phyloP scores from a whole-genome alignment of 2,797 vertebrate genomes.

The Aplochiton taeniatus region DNA sequence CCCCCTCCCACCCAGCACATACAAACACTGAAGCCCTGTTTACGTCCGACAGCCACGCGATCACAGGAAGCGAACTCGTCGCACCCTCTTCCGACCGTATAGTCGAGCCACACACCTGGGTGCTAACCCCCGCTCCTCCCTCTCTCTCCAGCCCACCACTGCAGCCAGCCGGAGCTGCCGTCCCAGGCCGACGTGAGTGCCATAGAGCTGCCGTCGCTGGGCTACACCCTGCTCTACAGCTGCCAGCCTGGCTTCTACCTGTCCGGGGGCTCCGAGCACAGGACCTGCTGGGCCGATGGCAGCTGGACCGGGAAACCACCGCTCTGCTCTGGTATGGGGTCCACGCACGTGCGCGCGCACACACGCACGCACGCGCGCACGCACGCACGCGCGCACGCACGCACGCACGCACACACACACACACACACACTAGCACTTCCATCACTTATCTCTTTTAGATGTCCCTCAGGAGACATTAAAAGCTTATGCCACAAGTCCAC shows the following conservation, averaged over 20 bases:
- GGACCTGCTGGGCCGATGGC: slow-evolving; percentile 94
- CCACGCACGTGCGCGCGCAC: not conserved
- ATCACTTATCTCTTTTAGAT: not conserved
- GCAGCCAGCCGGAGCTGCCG: slow-evolving; percentile 91
- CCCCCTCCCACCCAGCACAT: no score
- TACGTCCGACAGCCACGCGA: no score
- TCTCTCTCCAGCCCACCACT: slow-evolving; percentile 87
- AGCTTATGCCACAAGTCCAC: no score
- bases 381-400: not conserved
- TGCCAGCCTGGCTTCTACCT: slow-evolving; percentile 95
- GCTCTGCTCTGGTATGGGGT: slow-evolving; percentile 85
- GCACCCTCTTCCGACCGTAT: no score
- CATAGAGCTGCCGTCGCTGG: slow-evolving; percentile 93
- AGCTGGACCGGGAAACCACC: slow-evolving; percentile 97
- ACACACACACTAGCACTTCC: not conserved
- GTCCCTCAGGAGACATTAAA: no score
- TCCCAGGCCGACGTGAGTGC: slow-evolving; percentile 91
- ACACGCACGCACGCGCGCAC: not conserved
- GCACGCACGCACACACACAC: not conserved
- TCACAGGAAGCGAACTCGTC: no score
- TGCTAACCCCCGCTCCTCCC: not conserved
- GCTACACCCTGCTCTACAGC: slow-evolving; percentile 97
- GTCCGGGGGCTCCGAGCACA: slow-evolving; percentile 93
- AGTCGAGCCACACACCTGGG: no score
- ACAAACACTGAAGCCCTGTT: no score